Base-by-base conservation (phyloP, 1,140 invertebrate species). In the Aphelenchoides besseyi region DNA sequence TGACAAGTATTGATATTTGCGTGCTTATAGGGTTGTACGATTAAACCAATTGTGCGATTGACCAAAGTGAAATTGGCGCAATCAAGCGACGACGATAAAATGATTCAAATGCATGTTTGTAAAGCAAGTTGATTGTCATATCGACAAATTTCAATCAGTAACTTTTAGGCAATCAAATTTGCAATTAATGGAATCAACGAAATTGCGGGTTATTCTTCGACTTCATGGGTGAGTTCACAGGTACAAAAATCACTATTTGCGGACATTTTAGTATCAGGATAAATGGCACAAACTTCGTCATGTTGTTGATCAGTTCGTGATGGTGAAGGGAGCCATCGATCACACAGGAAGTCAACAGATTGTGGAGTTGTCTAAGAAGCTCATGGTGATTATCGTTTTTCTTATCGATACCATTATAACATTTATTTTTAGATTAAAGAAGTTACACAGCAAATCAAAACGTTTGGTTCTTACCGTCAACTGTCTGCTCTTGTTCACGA, bases 31-130 rank as follows among this genome's bases (percentile, higher is more conserved):
- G 87, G 87, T 52, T 85, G 86, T 9, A 86, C 87, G 8, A 87
- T 88, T 41, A 85, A 86, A 67, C 86, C 86, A n/a, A 78, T 88
- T 2, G 87, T 88, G 0, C 84, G 87, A 69, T 84, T 81, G 59
- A 75, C 88, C 5, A 85, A 87, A 68, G 85, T 88, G 1, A 3
- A 85, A 86, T 68, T 84, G 78, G 69, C 73, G 66, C 16, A 70
- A 68, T 18, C 12, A 53, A 23, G 48, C 57, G 23, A 55, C 53
- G 28, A 30, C 55, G 29, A 79, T 62, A 18, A 69, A 66, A 66
- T 69, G 1, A 28, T 66, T 55, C 16, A 66, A 66, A 66, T 66
- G 63, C 32, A 18, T 23, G 36, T 66, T 18, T 26, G 12, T n/a
- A 37, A 29, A 2, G 63, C 36, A 30, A 66, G 63, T 66, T 28